phyloP scores from a whole-genome alignment of 2,797 vertebrate genomes.

The Discoglossus pictus region DNA sequence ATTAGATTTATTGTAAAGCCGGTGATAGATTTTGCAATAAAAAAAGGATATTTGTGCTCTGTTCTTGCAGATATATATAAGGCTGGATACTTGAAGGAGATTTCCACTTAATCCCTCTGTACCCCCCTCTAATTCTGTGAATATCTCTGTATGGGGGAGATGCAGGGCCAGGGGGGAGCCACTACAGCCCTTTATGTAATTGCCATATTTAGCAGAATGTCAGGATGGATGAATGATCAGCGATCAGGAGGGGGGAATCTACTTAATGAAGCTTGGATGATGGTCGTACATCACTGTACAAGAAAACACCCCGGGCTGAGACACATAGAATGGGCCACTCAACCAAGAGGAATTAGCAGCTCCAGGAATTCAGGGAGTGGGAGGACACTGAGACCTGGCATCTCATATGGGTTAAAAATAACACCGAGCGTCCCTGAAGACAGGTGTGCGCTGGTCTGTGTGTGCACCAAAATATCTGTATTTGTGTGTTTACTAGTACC shows the following conservation, averaged over 20 bases:
- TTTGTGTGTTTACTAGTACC: too few species aligned
- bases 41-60: too few species aligned
- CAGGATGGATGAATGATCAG: conserved; percentile 41
- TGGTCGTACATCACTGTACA: conserved; percentile 27
- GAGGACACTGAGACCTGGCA: background rate
- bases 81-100: background rate
- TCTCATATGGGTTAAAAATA: background rate
- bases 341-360: conserved; percentile 21
- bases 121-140: background rate
- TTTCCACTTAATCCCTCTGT: background rate
- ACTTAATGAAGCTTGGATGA: conserved; percentile 43
- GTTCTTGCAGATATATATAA: too few species aligned
- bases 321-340: conserved; percentile 13
- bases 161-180: background rate
- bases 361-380: background rate
- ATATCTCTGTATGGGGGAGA: background rate
- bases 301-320: conserved; percentile 18
- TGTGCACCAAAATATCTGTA: background rate
- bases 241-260: conserved; percentile 18
- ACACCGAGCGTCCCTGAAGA: background rate
- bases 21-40: too few species aligned
- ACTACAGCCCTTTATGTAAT: conserved; percentile 36
- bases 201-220: conserved; percentile 40
- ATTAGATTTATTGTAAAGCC: too few species aligned
- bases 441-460: background rate